Evolutionary conservation across 2,888 invertebrate species (phyloP).

Genomic region (Leptogaster cylindrica): DNA sequence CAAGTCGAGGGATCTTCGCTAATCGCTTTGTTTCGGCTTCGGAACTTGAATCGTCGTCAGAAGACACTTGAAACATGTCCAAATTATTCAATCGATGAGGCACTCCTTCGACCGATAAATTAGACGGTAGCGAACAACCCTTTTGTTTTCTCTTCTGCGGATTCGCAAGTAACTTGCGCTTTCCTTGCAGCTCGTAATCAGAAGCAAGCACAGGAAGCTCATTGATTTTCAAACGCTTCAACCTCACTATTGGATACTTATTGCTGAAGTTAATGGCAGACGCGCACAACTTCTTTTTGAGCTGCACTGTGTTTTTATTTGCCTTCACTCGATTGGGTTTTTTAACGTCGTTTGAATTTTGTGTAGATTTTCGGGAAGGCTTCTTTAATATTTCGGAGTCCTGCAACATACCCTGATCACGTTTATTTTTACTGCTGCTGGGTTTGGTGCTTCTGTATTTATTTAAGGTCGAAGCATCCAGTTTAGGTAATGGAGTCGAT

Average conservation of each 20-base stretch:
- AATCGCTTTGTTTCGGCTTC: background rate
- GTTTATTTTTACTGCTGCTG: background rate
- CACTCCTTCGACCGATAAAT: background rate
- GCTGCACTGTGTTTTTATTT: background rate
- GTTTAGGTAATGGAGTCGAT: too few species aligned
- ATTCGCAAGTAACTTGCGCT: background rate
- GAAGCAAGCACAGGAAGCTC: background rate
- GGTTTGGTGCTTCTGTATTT: background rate
- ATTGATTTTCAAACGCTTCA: constrained; percentile 22
- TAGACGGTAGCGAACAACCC: background rate
- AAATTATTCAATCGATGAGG: constrained; percentile 27
- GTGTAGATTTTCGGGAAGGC: background rate
- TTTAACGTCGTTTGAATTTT: background rate
- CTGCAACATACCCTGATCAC: too few species aligned
- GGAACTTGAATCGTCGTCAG: constrained; percentile 10
- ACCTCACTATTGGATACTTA: background rate
- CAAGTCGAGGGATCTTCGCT: constrained; percentile 6
- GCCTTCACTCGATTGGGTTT: background rate
- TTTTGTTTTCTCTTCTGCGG: background rate
- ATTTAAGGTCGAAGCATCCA: background rate
- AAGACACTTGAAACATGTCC: constrained; percentile 28
- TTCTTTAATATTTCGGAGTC: background rate
- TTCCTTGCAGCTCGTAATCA: background rate
- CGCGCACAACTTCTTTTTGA: background rate
- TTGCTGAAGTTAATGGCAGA: background rate